Evolutionary conservation across 37 sponge, comb jelly and placozoan genomes (phyloP), one percentile per base, ranked within the genome.

Genomic region (Corticium candelabrum): DNA sequence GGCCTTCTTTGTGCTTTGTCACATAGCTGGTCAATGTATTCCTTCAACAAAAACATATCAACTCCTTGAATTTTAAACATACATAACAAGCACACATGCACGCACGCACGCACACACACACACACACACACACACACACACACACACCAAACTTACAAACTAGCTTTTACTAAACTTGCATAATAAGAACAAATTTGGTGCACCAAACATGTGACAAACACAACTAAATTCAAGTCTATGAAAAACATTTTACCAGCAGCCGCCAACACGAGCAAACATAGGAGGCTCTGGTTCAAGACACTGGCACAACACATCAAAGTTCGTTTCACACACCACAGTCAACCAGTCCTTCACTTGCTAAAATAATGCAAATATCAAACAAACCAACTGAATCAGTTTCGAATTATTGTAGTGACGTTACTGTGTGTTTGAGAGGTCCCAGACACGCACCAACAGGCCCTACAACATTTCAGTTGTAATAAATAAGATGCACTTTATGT

Each of bases 161-260:
- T n/a, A n/a, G n/a, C n/a, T n/a, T n/a, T n/a, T n/a, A n/a, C n/a
- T n/a, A n/a, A n/a, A n/a, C n/a, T n/a, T n/a, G n/a, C n/a, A n/a
- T n/a, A n/a, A 50, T 50, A 11, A 50, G 62, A 50, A 50, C 62
- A 21, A 27, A 50, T 50, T 50, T 50, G 15, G 11, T 50, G 15
- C 21, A 50, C 62, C 11, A 27, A 11, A 50, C 11, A 50, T 50
- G 62, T 50, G 62, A n/a, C n/a, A n/a, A n/a, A n/a, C n/a, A n/a
- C n/a, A n/a, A n/a, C n/a, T n/a, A n/a, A n/a, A n/a, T n/a, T n/a
- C n/a, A n/a, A n/a, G n/a, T n/a, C n/a, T 50, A 50, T 27, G 21
- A 50, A 50, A 50, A 50, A 50, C 62, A 21, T 50, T 50, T 50
- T 50, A 50, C 62, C 62, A 50, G 62, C 62, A 50, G 62, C 62